Evolutionary conservation across 2,113 vertebrate genomes (phyloP).

Genomic region (Ptyas mucosa): DNA sequence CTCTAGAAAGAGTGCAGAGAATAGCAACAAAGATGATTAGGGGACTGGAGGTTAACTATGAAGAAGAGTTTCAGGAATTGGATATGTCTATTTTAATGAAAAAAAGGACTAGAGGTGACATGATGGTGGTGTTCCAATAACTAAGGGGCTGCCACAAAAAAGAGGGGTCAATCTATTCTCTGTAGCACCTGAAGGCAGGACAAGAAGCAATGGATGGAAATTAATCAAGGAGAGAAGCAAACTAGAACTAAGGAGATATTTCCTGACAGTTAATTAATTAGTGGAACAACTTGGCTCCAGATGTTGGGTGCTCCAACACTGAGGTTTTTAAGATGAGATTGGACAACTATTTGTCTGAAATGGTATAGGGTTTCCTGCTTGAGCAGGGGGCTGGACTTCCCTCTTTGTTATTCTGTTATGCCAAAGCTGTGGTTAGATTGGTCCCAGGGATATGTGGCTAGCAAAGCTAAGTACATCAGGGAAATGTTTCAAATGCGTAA

Average conservation of each 20-base stretch:
- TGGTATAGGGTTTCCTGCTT: background rate
- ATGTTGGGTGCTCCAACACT: background rate
- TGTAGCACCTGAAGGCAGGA: background rate
- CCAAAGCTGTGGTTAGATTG: background rate
- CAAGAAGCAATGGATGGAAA: background rate
- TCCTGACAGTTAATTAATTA: background rate
- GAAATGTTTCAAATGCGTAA: background rate
- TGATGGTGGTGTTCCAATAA: background rate
- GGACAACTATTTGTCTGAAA: background rate
- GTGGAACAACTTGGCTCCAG: background rate
- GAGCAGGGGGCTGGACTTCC: background rate
- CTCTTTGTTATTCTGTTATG: background rate
- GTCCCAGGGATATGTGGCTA: background rate
- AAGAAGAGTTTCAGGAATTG: background rate
- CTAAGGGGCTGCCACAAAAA: background rate
- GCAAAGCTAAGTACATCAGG: background rate
- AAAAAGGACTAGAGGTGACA: background rate
- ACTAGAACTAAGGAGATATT: background rate
- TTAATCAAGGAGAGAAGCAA: background rate
- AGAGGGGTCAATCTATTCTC: background rate
- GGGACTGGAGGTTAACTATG: background rate
- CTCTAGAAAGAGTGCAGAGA: background rate
- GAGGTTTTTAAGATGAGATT: background rate
- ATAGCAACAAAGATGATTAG: background rate
- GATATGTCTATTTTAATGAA: background rate